phyloP scores from a whole-genome alignment of 2,888 invertebrate species.

The Molanna angustata region DNA sequence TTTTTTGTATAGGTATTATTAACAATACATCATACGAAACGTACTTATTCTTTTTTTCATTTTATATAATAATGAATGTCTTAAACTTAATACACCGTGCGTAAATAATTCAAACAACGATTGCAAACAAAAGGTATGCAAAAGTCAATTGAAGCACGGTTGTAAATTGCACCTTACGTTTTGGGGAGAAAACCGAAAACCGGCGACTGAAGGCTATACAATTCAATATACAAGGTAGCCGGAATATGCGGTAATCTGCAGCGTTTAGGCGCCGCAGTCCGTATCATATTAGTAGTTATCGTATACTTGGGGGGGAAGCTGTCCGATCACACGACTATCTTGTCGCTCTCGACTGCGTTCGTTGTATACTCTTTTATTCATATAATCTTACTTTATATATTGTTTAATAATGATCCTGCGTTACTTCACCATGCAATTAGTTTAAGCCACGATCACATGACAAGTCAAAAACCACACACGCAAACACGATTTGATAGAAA shows the following conservation, averaged over 20 bases:
- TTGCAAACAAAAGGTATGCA: neutral
- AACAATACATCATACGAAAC: neutral
- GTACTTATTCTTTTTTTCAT: no score
- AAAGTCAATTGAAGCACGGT: neutral
- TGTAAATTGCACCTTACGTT: conserved; percentile 31
- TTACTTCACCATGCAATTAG: conserved; percentile 24
- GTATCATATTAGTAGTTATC: conserved; percentile 7
- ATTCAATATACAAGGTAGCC: no score
- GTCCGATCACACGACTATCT: conserved; percentile 10
- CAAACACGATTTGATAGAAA: conserved; percentile 29
- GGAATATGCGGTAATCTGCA: no score
- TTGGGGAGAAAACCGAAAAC: conserved; percentile 5
- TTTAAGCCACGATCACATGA: conserved; percentile 33
- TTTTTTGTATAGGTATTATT: no score
- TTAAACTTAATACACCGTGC: conserved; percentile 16
- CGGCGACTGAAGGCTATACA: neutral
- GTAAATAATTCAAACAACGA: neutral
- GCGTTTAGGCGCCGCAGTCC: neutral
- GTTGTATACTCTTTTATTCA: conserved; percentile 27
- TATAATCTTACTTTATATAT: conserved; percentile 6
- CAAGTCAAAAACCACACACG: conserved; percentile 31
- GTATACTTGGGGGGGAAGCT: conserved; percentile 20
- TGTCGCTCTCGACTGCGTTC: conserved; percentile 17
- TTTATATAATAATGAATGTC: conserved; percentile 22
- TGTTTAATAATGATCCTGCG: conserved; percentile 21